These are phyloP conservation scores for Boloria euphrosyne DNA, from an alignment of 2,888 invertebrate species.

Conservation along the genomic window DNA sequence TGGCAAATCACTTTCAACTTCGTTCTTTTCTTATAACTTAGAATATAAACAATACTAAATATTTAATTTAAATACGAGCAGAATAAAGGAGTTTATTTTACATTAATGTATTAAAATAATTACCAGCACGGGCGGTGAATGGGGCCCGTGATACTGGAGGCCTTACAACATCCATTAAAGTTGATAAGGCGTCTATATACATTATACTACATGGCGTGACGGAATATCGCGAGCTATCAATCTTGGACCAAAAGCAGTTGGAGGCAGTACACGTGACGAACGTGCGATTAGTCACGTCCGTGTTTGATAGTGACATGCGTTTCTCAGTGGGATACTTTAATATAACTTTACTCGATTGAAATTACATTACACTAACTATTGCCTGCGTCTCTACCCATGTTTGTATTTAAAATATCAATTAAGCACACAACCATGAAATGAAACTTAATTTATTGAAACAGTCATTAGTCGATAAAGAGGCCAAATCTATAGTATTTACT, in stretches of 20 bases:
- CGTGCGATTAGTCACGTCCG: conserved; percentile 40
- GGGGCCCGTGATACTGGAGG: too few species aligned
- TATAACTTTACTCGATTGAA: conserved; percentile 10
- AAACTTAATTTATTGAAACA: too few species aligned
- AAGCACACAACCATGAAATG: too few species aligned
- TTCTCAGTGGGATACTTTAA: conserved; percentile 26
- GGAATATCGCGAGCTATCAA: conserved; percentile 23
- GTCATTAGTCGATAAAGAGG: too few species aligned
- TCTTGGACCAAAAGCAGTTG: conserved; percentile 22
- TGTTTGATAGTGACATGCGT: conserved; percentile 29
- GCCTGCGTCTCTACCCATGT: neutral
- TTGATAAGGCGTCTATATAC: too few species aligned
- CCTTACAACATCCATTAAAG: neutral
- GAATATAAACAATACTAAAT: neutral
- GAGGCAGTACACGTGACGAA: conserved; percentile 25
- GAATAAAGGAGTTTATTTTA: too few species aligned
- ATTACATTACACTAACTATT: neutral
- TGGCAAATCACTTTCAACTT: neutral
- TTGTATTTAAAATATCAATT: neutral
- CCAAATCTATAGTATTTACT: too few species aligned
- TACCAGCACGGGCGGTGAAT: too few species aligned
- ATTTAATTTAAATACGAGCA: too few species aligned
- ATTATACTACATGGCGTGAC: conserved; percentile 2
- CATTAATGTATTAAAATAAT: too few species aligned
- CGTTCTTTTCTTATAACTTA: neutral